Conservation (phyloP, 2,113 vertebrate species). For the Ursus arctos region DNA sequence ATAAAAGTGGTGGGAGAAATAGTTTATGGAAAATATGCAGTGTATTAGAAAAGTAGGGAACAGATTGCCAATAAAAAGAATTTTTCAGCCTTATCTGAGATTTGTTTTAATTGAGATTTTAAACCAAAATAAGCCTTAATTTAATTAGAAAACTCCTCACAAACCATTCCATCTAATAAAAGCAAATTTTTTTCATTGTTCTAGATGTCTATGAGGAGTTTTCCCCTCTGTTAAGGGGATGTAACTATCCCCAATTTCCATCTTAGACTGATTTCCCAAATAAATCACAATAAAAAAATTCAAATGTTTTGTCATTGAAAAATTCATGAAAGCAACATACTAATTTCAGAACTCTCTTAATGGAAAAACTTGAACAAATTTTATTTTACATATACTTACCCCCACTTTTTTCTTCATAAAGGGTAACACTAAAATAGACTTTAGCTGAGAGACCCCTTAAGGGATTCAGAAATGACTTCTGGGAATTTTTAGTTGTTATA, state of each 20-base stretch:
- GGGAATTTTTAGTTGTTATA: constrained; percentile 68
- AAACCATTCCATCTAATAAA: constrained; percentile 20
- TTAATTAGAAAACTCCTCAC: constrained; percentile 26
- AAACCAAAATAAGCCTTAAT: constrained; percentile 43
- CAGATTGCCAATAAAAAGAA: neutral
- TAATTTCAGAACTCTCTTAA: constrained; percentile 12
- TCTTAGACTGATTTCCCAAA: constrained; percentile 43
- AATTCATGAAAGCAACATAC: neutral
- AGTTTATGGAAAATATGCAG: neutral
- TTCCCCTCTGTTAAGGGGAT: neutral
- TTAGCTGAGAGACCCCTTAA: constrained; percentile 57
- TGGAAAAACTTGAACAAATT: constrained; percentile 11
- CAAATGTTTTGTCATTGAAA: constrained; percentile 57
- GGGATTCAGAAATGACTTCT: constrained; percentile 66
- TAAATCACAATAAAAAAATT: constrained; percentile 5
- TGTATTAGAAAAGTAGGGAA: neutral
- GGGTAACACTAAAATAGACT: constrained; percentile 57
- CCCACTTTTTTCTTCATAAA: constrained; percentile 28
- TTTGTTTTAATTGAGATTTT: neutral
- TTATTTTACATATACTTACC: constrained; percentile 64
- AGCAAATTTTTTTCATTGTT: neutral
- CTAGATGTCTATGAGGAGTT: neutral
- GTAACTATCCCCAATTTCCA: constrained; percentile 27
- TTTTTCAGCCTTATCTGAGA: neutral
- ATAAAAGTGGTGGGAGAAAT: neutral